Evolutionary conservation across 2,888 invertebrate genomes (phyloP).

Genomic region (Drosophila pullipes): DNA sequence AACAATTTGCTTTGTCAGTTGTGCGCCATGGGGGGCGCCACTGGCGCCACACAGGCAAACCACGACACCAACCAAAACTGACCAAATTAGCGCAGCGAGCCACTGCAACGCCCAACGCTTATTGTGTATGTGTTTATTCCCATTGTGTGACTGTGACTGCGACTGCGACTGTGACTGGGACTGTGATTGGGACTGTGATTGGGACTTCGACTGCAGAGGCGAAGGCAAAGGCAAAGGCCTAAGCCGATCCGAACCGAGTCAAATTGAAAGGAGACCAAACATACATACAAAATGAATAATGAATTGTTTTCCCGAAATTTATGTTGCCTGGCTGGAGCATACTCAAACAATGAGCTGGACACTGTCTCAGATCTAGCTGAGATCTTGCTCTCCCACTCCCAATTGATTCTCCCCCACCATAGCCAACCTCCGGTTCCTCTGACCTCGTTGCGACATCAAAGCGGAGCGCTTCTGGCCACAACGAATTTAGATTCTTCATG

Average conservation of each 20-base stretch:
- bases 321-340: conserved; percentile 39
- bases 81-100: conserved; percentile 61
- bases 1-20: conserved; percentile 71
- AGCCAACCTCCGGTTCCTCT: not conserved
- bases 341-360: conserved; percentile 48
- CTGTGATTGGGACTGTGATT: not conserved
- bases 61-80: conserved; percentile 39
- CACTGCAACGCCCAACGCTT: conserved; percentile 72
- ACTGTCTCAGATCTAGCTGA: conserved; percentile 11
- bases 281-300: conserved; percentile 72
- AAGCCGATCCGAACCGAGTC: conserved; percentile 10
- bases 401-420: conserved; percentile 11
- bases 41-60: conserved; percentile 71
- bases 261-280: conserved; percentile 30
- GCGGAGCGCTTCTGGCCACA: conserved; percentile 58
- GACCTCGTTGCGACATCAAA: conserved; percentile 48
- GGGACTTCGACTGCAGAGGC: not conserved
- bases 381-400: conserved; percentile 5
- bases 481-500: conserved; percentile 72
- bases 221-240: not conserved
- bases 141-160: conserved; percentile 1
- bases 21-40: conserved; percentile 58
- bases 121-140: conserved; percentile 2
- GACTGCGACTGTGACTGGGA: not conserved
- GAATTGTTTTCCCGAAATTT: conserved; percentile 79